Percentiles rank a stretch among this genome's conserved stretches.
Conservation (phyloP, 2,797 vertebrate species). For the Schizothorax lantsangensis region DNA sequence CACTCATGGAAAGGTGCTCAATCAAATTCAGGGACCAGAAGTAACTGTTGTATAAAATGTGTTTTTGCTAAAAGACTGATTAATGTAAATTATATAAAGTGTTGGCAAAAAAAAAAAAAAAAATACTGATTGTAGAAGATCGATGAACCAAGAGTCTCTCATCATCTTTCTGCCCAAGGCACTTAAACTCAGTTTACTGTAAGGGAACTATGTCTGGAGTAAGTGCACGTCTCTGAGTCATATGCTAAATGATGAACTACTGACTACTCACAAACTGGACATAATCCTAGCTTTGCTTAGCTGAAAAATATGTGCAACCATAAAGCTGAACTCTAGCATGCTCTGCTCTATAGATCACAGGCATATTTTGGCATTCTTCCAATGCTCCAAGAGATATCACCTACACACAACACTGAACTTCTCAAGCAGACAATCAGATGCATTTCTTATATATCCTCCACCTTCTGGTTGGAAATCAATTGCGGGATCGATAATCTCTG, state of each 20-base stretch:
- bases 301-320: slow-evolving; percentile 10
- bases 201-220: neutral
- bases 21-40: neutral
- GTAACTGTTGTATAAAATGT: neutral
- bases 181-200: neutral
- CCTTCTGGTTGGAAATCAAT: slow-evolving; percentile 72
- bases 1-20: neutral
- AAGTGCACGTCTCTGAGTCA: neutral
- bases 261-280: neutral
- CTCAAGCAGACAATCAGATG: slow-evolving; percentile 61
- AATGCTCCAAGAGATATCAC: slow-evolving; percentile 35
- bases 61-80: neutral
- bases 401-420: slow-evolving; percentile 54
- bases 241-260: slow-evolving; percentile 11
- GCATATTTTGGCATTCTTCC: slow-evolving; percentile 46
- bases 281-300: slow-evolving; percentile 12
- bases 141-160: neutral
- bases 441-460: slow-evolving; percentile 66
- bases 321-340: slow-evolving; percentile 14
- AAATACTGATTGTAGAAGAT: neutral
- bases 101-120: neutral
- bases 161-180: neutral
- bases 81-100: neutral
- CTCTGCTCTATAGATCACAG: slow-evolving; percentile 48
- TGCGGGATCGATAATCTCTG: slow-evolving; percentile 69